These are phyloP conservation scores for Perccottus glenii DNA, from an alignment of 2,113 vertebrate species.

Conservation along the genomic window DNA sequence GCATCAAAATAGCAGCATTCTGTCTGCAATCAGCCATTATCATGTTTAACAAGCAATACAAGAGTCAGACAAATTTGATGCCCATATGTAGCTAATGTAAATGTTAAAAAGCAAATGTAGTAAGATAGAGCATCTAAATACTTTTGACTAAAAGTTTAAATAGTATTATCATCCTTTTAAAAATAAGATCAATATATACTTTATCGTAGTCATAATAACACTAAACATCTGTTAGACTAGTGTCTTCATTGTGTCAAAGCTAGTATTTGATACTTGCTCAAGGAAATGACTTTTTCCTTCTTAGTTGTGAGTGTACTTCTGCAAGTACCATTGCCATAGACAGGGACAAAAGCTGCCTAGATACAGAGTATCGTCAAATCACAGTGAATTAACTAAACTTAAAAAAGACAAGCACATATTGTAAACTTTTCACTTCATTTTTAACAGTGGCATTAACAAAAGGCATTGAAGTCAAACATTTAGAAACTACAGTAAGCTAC, in stretches of 20 bases:
- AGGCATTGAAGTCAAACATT: constrained; percentile 45
- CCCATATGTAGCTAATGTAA: constrained; percentile 36
- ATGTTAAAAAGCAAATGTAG: constrained; percentile 19
- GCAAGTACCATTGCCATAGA: constrained; percentile 34
- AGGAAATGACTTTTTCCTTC: constrained; percentile 24
- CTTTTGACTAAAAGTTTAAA: constrained; percentile 38
- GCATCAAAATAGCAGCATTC: constrained; percentile 14
- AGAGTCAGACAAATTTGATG: constrained; percentile 17
- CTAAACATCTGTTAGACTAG: constrained; percentile 15
- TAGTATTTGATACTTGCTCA: constrained; percentile 14
- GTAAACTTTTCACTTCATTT: constrained; percentile 35
- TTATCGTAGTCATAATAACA: constrained; percentile 18
- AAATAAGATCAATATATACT: constrained; percentile 12
- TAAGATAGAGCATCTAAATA: constrained; percentile 27
- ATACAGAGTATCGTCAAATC: constrained; percentile 39
- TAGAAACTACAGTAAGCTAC: constrained; percentile 20
- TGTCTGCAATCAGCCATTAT: constrained; percentile 24
- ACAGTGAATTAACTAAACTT: constrained; percentile 23
- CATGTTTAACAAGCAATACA: constrained; percentile 58
- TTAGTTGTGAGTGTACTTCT: constrained; percentile 29
- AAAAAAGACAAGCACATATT: constrained; percentile 48
- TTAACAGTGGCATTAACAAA: constrained; percentile 26
- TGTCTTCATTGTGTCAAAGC: constrained; percentile 10
- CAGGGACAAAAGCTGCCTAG: constrained; percentile 44
- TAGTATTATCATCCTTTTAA: constrained; percentile 16